A percentile compares a stretch with the other conserved stretches of the same genome.
phyloP scores from a whole-genome alignment of 2,888 invertebrate genomes.

The Thecophora atra region DNA sequence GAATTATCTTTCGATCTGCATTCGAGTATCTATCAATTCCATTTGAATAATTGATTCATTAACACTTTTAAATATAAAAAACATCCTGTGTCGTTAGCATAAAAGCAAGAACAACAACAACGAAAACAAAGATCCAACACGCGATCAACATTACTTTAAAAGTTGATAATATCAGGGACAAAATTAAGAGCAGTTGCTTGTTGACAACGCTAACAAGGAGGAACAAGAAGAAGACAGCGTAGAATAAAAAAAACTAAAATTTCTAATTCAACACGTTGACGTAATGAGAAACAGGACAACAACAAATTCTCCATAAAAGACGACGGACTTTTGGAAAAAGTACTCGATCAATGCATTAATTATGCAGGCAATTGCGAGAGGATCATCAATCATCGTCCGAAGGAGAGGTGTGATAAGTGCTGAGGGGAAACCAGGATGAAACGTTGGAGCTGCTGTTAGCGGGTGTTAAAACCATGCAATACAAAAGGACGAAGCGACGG shows the following conservation, averaged over 20 bases:
- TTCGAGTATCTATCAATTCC: neutral
- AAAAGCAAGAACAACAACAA: neutral
- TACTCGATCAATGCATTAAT: slow-evolving; percentile 36
- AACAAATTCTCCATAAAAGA: neutral
- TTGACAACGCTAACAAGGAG: neutral
- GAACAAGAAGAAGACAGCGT: neutral
- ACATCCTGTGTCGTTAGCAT: slow-evolving; percentile 12
- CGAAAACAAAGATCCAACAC: neutral
- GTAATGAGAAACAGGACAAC: slow-evolving; percentile 11
- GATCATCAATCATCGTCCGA: slow-evolving; percentile 34
- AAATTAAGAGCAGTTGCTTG: neutral
- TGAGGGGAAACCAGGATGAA: neutral
- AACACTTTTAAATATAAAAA: neutral
- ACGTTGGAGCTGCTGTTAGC: slow-evolving; percentile 3
- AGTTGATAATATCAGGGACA: neutral
- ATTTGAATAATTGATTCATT: slow-evolving; percentile 14
- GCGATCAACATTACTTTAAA: neutral
- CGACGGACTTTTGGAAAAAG: neutral
- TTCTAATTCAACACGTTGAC: slow-evolving; percentile 19
- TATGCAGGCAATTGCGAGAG: slow-evolving; percentile 29
- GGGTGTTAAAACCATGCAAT: neutral
- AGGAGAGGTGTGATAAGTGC: neutral
- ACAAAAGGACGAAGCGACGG: neutral
- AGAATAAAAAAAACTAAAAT: neutral
- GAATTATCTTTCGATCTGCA: neutral